phyloP scores from a whole-genome alignment of 2,797 vertebrate genomes.

The Enteromius treurensis region DNA sequence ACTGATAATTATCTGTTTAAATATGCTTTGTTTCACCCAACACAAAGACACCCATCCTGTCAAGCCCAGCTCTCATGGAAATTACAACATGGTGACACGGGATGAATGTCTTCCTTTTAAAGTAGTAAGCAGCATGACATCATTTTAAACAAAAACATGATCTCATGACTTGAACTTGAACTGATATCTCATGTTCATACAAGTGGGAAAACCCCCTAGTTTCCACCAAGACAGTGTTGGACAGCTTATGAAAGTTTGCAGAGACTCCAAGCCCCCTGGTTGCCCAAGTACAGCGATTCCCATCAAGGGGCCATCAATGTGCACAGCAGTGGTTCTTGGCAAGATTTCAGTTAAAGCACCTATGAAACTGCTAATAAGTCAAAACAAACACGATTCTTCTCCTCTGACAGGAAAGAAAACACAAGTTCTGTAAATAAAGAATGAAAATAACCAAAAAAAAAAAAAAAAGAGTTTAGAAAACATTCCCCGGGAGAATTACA shows the following conservation, averaged over 20 bases:
- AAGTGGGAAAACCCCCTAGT: not conserved
- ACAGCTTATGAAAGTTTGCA: constrained; percentile 10
- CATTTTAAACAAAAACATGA: not conserved
- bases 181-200: not conserved
- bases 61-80: not conserved
- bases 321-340: not conserved
- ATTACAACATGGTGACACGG: not conserved
- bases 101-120: not conserved
- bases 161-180: not conserved
- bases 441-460: not conserved
- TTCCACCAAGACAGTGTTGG: not conserved
- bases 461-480: not conserved
- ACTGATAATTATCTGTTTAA: not conserved
- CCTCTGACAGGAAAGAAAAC: not conserved
- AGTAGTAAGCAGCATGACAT: not conserved
- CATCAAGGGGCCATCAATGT: not conserved
- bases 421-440: not conserved
- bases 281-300: not conserved
- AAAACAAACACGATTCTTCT: not conserved
- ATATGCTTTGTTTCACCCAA: not conserved
- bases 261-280: not conserved
- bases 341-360: not conserved
- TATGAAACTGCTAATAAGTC: not conserved
- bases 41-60: not conserved
- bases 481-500: not conserved